Percentiles rank a stretch among this genome's conserved stretches.
Conservation (phyloP, 2,797 vertebrate species). For the Sebastes nivosus region DNA sequence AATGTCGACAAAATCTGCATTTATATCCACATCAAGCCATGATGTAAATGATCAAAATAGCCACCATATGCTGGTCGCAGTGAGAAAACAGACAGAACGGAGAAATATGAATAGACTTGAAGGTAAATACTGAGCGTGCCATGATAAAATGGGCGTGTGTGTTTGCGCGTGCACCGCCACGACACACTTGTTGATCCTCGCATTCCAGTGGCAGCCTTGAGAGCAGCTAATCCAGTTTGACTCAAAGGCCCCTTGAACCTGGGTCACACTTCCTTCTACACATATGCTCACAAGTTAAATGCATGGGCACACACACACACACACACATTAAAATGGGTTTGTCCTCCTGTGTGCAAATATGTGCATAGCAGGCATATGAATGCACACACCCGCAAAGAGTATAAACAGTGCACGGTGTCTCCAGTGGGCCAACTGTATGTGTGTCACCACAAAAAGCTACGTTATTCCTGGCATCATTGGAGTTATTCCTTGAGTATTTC, state of each 20-base stretch:
- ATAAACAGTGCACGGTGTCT: neutral
- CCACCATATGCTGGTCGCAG: neutral
- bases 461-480: constrained; percentile 29
- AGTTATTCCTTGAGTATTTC: constrained; percentile 21
- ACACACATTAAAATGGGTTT: constrained; percentile 3
- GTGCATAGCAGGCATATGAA: neutral
- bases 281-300: constrained; percentile 12
- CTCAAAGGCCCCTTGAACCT: constrained; percentile 52
- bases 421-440: neutral
- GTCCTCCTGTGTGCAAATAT: constrained; percentile 2
- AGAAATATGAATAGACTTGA: constrained; percentile 48
- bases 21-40: neutral
- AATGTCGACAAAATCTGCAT: neutral
- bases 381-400: neutral
- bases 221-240: constrained; percentile 67
- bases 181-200: constrained; percentile 57
- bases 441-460: neutral
- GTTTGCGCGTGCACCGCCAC: neutral
- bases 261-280: constrained; percentile 32
- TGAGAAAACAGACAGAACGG: constrained; percentile 23
- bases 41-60: constrained; percentile 20
- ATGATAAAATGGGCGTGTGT: neutral
- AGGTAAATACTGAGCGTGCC: constrained; percentile 49
- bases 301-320: constrained; percentile 9
- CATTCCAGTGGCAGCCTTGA: constrained; percentile 67